A percentile compares a stretch with the other conserved stretches of the same genome.
phyloP scores from a whole-genome alignment of 2,797 vertebrate species.

The Gymnodraco acuticeps region DNA sequence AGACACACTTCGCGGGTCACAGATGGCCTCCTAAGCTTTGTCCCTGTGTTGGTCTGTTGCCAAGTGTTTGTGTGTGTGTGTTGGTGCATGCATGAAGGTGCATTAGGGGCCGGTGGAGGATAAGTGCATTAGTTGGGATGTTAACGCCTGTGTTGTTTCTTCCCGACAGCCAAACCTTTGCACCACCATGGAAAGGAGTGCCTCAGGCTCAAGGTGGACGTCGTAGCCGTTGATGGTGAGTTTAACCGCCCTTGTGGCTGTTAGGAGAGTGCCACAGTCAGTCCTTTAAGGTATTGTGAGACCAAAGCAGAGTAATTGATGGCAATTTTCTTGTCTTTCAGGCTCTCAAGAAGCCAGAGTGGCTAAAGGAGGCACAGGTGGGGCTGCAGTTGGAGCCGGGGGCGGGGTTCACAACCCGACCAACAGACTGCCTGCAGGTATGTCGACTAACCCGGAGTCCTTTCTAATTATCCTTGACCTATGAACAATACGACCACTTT shows the following conservation, averaged over 20 bases:
- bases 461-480: slow-evolving; percentile 48
- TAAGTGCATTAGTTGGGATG: slow-evolving; percentile 76
- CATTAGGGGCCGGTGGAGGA: slow-evolving; percentile 71
- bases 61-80: slow-evolving; percentile 31
- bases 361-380: slow-evolving; percentile 71
- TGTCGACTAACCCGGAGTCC: slow-evolving; percentile 38
- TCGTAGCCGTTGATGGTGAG: slow-evolving; percentile 90
- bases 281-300: background rate
- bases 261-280: background rate
- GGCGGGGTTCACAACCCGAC: slow-evolving; percentile 83
- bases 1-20: slow-evolving; percentile 68
- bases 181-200: slow-evolving; percentile 90
- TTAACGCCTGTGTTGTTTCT: slow-evolving; percentile 69
- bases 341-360: slow-evolving; percentile 86
- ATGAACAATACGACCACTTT: slow-evolving; percentile 23
- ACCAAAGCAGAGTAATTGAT: slow-evolving; percentile 31
- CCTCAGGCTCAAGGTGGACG: slow-evolving; percentile 89
- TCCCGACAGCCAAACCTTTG: slow-evolving; percentile 90
- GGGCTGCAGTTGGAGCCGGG: slow-evolving; percentile 62
- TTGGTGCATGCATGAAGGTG: slow-evolving; percentile 48
- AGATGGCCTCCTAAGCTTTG: slow-evolving; percentile 76
- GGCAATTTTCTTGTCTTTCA: slow-evolving; percentile 47
- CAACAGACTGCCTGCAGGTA: slow-evolving; percentile 86
- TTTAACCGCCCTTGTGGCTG: slow-evolving; percentile 16
- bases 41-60: slow-evolving; percentile 52